Base-by-base conservation (phyloP, 2,888 invertebrate species). In the Volucella zonaria region DNA sequence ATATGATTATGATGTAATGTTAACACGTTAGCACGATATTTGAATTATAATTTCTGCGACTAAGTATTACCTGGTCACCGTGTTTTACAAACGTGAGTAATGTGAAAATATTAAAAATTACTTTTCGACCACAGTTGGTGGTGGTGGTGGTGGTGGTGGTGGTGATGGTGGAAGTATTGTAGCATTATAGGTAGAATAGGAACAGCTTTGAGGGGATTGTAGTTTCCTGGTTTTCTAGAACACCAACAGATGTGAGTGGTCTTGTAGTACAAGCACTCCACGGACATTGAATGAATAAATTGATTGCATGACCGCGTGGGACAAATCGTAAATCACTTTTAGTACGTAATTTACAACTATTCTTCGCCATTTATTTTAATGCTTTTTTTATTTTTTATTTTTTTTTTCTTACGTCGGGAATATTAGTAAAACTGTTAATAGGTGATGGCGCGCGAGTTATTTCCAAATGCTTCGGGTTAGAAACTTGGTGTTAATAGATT, bases 21-120 rank as follows among this genome's bases (percentile, higher is more conserved):
- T 87, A 86, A 87, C 87, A 87, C 87, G 87, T 87, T 87, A 87
- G 85, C 87, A 82, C 82, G 83, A 83, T 80, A 85, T 75, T 86
- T 80, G 83, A 83, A 77, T 86, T 86, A 83, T 83, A 86, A 86
- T 85, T 83, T 82, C 75, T 83, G 79, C 77, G 83, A 80, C 31
- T 31, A 6, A 31, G 82, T 74, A 73, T 73, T 81, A 23, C 23
- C 43, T 62, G 52, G 45, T 67, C 23, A 2, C 56, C 52, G 73
- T 70, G 76, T 51, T 87, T 82, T 82, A 68, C 78, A 85, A 54
- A 77, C 73, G 62, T 85, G 85, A 85, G 81, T 68, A 81, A 85
- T 85, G 76, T 54, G 81, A 73, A 85, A 85, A 81, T 85, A 85
- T 85, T 85, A 85, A 85, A 80, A 85, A 77, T 77, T 80, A 85